A percentile compares a stretch with the other conserved stretches of the same genome.
Evolutionary conservation across 2,113 vertebrate species (phyloP).

Genomic region (Microcebus tavaratra): DNA sequence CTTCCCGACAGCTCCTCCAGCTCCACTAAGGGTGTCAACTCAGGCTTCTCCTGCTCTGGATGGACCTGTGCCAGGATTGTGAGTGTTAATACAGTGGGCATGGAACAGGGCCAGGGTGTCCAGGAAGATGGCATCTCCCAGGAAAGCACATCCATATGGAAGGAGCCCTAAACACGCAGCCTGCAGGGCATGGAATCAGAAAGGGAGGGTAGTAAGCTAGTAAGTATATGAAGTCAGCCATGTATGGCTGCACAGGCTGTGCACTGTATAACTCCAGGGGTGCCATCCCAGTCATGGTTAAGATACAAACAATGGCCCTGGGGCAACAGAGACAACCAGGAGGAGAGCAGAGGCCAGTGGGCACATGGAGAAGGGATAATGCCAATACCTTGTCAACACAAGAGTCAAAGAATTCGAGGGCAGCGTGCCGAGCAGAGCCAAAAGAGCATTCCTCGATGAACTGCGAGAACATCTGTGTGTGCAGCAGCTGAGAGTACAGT

Average conservation of each 20-base stretch:
- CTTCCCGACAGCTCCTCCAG: slow-evolving; percentile 92
- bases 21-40: slow-evolving; percentile 89
- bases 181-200: no score
- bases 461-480: slow-evolving; percentile 96
- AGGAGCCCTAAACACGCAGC: no score
- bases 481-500: slow-evolving; percentile 91
- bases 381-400: slow-evolving; percentile 92
- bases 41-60: slow-evolving; percentile 93
- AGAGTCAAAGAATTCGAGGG: slow-evolving; percentile 95
- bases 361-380: neutral
- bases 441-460: slow-evolving; percentile 98
- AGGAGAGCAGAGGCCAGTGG: accelerated
- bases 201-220: accelerated
- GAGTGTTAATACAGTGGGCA: neutral
- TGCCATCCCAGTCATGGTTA: accelerated
- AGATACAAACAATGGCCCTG: neutral
- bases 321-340: neutral
- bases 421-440: slow-evolving; percentile 92
- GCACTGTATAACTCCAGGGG: neutral
- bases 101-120: neutral
- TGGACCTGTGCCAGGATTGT: slow-evolving; percentile 78
- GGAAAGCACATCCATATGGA: neutral
- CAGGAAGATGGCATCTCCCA: no score
- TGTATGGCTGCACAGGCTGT: accelerated
- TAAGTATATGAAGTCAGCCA: accelerated